Base-by-base conservation (phyloP, 2,113 vertebrate genomes). In the Indri indri region DNA sequence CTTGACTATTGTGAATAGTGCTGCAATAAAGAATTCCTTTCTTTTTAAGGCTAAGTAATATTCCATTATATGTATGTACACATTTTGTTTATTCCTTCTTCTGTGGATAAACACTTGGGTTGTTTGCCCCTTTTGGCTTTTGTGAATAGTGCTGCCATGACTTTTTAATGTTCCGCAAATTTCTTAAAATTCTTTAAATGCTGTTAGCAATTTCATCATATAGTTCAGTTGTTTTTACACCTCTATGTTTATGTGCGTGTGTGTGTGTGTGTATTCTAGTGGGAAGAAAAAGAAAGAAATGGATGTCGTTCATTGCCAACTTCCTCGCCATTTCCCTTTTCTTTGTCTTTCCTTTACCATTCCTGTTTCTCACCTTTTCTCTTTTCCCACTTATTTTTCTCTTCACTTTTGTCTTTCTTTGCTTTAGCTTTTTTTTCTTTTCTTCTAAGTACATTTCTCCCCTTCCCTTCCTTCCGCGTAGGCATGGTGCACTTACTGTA, bases 381-480 rank as follows among this genome's bases (percentile, higher is more conserved):
- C 34, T 20, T 40, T 25, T 8, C 13, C 30, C 18, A 18, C 32
- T 54, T 8, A n/a, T 18, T 54, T 54, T 25, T 18, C 32, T 25
- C 17, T 82, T 30, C 5, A 34, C 37, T 52, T 8, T 23, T 42
- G 7, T 52, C 9, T 50, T 45, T 20, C 17, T 37, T 50, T n/a
- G 30, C 52, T 30, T 37, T 34, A 34, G 0, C 3, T 18, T 54
- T 74, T 27, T 40, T 32, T 0, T 34, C 5, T 65, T 42, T 17
- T 22, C 32, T 34, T 77, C n/a, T 45, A 16, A 45, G 13, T 40
- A 18, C 4, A 0, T 22, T 17, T 34, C 54, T 54, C 2, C 32
- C 22, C 10, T 3, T 22, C 7, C 2, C 57, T 63, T 59, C 71
- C 57, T 47, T 23, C 37, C 1, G 0, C 0, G 5, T 25, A 0